Base-by-base conservation (phyloP, 2,888 invertebrate species). In the Dermolepida albohirtum region DNA sequence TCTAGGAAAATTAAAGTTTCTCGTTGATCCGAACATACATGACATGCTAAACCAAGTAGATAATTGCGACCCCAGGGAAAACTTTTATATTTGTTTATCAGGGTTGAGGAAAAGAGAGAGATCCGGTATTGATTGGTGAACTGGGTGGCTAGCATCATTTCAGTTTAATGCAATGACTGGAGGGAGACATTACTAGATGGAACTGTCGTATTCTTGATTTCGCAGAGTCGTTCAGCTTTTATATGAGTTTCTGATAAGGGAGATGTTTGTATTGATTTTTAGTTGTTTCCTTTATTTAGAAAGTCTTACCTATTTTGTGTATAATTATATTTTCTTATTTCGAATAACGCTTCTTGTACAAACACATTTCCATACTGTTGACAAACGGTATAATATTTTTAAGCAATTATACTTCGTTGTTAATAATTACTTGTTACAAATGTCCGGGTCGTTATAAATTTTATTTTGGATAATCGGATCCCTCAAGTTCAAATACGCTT, bases 141-240 rank as follows among this genome's bases (percentile, higher is more conserved):
- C 74, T 72, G 70, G 71, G 70, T 71, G 73, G 74, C 71, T 72
- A 71, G 72, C 74, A 71, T 73, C 71, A 72, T 75, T 75, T 70
- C 65, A 68, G 73, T 75, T 71, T 75, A 75, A 74, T 73, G 73
- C 73, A 74, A 75, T 75, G 71, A 72, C 74, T 73, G 66, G 68
- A 62, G 74, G 75, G 73, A 75, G 71, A 73, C 76, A 75, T 77
- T 77, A 75, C 73, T 39, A 50, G 55, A 68, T 72, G 72, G 74
- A 72, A 75, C 74, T 72, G 74, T 75, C 75, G 74, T 73, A 74
- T 76, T 73, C 75, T 73, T 74, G 76, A 77, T 77, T 76, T 76
- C 70, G 47, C 14, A 47, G 14, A 47, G 8, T 47, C 47, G 12
- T 12, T 47, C 47, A 5, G 14, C 16, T 47, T 47, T 47, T 47